Base-by-base conservation (phyloP, 2,797 vertebrate genomes). In the Psittacula echo region DNA sequence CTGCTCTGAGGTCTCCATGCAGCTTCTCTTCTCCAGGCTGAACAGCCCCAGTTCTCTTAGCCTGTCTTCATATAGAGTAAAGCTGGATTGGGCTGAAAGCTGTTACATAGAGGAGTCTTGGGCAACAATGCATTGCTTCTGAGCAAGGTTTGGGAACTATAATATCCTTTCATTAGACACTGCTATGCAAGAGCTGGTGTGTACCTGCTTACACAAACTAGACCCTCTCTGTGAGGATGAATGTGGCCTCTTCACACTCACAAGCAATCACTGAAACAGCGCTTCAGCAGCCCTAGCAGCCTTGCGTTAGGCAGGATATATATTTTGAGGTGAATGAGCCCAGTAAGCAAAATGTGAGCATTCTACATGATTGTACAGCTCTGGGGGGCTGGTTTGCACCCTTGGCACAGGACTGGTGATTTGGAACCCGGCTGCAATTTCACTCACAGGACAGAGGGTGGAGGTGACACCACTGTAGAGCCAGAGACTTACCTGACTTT, bases 401-500 rank as follows among this genome's bases (percentile, higher is more conserved):
- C 17, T 65, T 76, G 53, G 47, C 60, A 64, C 0, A 0, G 71
- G 74, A 20, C 34, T 11, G 50, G 23, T 68, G 67, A 7, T 76
- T 62, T 70, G 54, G 77, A 72, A 66, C 13, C 26, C 41, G 62
- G 24, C 39, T 58, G 61, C 50, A 68, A 15, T 45, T 72, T 61
- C 0, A 3, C 64, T 58, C 27, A 19, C 53, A 84, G 65, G 30
- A 47, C n/a, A 41, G n/a, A 76, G 23, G 27, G 47, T 79, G 42
- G 70, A 90, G 48, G 53, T 65, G 66, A 72, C 39, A 56, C 6
- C 53, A 26, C 22, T 24, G 15, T 5, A 47, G 14, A 80, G 58
- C 23, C 44, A 83, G 78, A 87, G 61, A 78, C 95, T 89, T 96
- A 98, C 97, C 93, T 94, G 88, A 73, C 67, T 87, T 87, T 75